Conservation (phyloP, 2,888 invertebrate species). For the Iphiclides podalirius region DNA sequence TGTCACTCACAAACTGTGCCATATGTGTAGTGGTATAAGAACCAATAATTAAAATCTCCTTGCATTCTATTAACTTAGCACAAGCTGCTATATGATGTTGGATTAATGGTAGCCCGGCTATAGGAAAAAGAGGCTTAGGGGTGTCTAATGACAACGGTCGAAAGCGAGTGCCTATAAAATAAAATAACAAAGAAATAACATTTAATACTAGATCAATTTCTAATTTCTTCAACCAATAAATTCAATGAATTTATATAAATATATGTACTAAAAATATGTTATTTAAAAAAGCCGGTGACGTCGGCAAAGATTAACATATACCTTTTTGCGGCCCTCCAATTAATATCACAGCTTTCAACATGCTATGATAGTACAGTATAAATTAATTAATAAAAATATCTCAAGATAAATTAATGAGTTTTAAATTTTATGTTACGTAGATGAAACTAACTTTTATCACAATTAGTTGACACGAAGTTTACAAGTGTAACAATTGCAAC, state of each 20-base stretch:
- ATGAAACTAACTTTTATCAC: too few species aligned
- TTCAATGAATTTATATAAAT: too few species aligned
- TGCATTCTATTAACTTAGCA: constrained; percentile 86
- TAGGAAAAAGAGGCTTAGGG: constrained; percentile 98
- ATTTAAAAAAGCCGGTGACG: constrained; percentile 48
- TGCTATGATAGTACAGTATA: too few species aligned
- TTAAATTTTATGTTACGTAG: too few species aligned
- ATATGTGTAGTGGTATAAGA: constrained; percentile 93
- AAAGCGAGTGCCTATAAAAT: constrained; percentile 96
- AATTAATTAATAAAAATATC: too few species aligned
- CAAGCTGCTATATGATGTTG: constrained; percentile 99
- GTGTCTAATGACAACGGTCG: constrained; percentile 97
- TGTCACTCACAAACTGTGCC: constrained; percentile 91
- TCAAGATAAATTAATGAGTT: too few species aligned
- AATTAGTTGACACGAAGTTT: too few species aligned
- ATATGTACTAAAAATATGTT: too few species aligned
- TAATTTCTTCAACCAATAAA: too few species aligned
- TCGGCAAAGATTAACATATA: constrained; percentile 47
- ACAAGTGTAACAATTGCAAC: too few species aligned
- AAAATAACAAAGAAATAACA: too few species aligned
- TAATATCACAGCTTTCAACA: constrained; percentile 93
- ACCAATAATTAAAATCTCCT: constrained; percentile 96
- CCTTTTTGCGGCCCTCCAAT: constrained; percentile 98
- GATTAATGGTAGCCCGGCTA: constrained; percentile 96
- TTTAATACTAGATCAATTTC: too few species aligned